phyloP scores from a whole-genome alignment of 1,140 invertebrate genomes.

The Lordiphosa stackelbergi region DNA sequence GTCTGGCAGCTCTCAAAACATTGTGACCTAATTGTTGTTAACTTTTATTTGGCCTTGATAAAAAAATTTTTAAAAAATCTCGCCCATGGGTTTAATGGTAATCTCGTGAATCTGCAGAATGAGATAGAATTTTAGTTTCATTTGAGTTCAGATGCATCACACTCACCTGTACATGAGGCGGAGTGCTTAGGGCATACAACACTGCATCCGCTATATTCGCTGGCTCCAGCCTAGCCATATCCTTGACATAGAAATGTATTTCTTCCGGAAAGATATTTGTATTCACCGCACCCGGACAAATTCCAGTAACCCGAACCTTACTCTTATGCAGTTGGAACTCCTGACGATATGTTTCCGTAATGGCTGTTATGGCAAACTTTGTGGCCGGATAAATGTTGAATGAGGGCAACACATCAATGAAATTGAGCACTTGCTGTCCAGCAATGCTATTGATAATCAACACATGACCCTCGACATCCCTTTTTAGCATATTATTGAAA shows the following conservation, averaged over 20 bases:
- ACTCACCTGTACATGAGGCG: conserved; percentile 80
- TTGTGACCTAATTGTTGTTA: neutral
- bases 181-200: conserved; percentile 80
- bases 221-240: conserved; percentile 61
- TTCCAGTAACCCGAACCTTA: conserved; percentile 80
- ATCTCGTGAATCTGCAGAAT: conserved; percentile 75
- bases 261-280: conserved; percentile 79
- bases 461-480: conserved; percentile 83
- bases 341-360: conserved; percentile 80
- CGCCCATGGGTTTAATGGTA: conserved; percentile 75
- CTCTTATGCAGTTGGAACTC: conserved; percentile 79
- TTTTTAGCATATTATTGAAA: conserved; percentile 82
- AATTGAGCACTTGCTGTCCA: conserved; percentile 72
- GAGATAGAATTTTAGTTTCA: neutral
- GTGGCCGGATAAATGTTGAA: conserved; percentile 81
- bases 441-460: conserved; percentile 73
- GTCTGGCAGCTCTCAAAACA: conserved; percentile 62
- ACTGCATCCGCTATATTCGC: conserved; percentile 80
- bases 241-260: conserved; percentile 64
- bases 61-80: conserved; percentile 66
- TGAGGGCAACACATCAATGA: conserved; percentile 70
- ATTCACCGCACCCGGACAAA: conserved; percentile 81
- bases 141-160: neutral
- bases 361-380: conserved; percentile 81
- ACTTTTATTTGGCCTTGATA: conserved; percentile 1